These are phyloP conservation scores for Drosophila tristis DNA, from an alignment of 1,140 invertebrate genomes.

Conservation along the genomic window DNA sequence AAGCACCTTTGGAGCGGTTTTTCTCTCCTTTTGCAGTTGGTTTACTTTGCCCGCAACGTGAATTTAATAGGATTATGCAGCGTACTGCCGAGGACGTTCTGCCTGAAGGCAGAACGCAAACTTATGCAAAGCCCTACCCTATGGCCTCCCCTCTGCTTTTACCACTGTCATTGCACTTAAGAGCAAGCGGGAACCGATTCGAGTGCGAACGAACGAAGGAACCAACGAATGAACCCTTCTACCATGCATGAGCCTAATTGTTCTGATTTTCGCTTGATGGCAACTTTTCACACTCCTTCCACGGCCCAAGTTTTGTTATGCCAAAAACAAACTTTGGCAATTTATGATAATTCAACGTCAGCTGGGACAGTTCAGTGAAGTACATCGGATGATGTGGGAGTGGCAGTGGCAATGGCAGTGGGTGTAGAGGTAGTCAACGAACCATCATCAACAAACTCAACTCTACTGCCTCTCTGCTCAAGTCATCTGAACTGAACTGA, in stretches of 20 bases:
- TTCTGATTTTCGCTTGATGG: slow-evolving; percentile 76
- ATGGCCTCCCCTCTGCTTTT: neutral
- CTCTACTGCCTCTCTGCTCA: slow-evolving; percentile 38
- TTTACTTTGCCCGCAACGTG: slow-evolving; percentile 65
- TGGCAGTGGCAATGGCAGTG: slow-evolving; percentile 33
- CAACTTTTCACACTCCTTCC: slow-evolving; percentile 64
- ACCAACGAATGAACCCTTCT: slow-evolving; percentile 6
- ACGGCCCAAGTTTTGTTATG: slow-evolving; percentile 74
- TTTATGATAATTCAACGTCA: slow-evolving; percentile 83
- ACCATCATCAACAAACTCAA: slow-evolving; percentile 59
- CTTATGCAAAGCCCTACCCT: slow-evolving; percentile 75
- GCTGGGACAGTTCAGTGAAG: slow-evolving; percentile 79
- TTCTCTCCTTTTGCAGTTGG: slow-evolving; percentile 17
- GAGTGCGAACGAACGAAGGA: no score
- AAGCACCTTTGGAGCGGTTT: slow-evolving; percentile 69
- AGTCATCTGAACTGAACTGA: slow-evolving; percentile 49
- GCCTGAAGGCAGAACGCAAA: slow-evolving; percentile 43
- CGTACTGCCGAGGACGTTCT: slow-evolving; percentile 30
- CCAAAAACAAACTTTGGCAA: slow-evolving; percentile 82
- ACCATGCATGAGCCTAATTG: slow-evolving; percentile 66
- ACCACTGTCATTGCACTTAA: slow-evolving; percentile 6
- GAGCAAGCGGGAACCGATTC: no score
- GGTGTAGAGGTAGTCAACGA: slow-evolving; percentile 44
- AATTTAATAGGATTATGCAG: slow-evolving; percentile 83
- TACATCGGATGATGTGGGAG: slow-evolving; percentile 54